Evolutionary conservation across 2,797 vertebrate species (phyloP), one percentile per base, ranked within the genome.

Genomic region (Dicrostonyx torquatus): DNA sequence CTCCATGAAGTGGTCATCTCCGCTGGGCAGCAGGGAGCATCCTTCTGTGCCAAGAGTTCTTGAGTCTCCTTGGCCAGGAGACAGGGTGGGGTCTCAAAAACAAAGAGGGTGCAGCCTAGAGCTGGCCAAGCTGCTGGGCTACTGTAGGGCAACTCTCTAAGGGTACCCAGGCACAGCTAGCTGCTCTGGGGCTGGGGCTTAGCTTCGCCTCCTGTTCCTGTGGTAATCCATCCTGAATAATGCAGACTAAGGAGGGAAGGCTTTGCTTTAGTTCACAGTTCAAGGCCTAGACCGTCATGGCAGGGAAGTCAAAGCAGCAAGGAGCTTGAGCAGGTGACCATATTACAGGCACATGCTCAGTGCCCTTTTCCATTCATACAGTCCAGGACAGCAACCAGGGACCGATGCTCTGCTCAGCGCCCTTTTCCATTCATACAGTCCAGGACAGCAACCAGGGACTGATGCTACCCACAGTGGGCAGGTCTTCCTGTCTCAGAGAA

Each of bases 1-100:
- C 97, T 93, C 94, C 40, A 20, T 87, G 94, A 97, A 97, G 95
- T 96, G 89, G 94, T 96, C 97, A 94, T 96, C 97, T 97, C 97
- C 55, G 26, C 87, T 87, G 93, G 90, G 93, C 94, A 89, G 93
- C 95, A 20, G 94, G 89, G 97, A 95, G 88, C 88, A 66, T 37
- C 40, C 12, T 58, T 82, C 80, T 76, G 82, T 97, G 97, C 96
- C 97, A 97, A 90, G 60, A 90, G 92, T 96, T 94, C 93, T 94
- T 76, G 64, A 90, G 96, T 94, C 89, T 97, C 37, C 77, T 92
- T 90, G 86, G 94, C 90, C n/a, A 80, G 86, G 75, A 96, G 93
- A 95, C 68, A 95, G 96, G 95, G 96, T 95, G 95, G 95, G 94
- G 95, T 93, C 93, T 93, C 12, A 29, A 77, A 96, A 96, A 95